Conservation (phyloP, 1,140 invertebrate species). For the Leguminivora glycinivorella region DNA sequence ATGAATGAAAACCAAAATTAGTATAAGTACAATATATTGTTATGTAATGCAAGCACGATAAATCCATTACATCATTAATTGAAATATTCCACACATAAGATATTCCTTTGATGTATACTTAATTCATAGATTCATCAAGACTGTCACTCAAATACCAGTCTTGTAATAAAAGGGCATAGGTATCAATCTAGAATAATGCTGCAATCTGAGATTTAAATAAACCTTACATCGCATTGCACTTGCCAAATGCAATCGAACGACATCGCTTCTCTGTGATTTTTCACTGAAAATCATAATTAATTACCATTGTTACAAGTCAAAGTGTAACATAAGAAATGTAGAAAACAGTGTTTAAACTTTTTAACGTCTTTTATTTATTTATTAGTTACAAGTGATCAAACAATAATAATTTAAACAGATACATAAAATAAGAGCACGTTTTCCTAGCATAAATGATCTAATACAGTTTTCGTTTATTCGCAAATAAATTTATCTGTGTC, state of each 20-base stretch:
- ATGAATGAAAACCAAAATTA: no score
- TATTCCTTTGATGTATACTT: background rate
- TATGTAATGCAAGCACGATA: background rate
- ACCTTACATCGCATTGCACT: background rate
- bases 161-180: background rate
- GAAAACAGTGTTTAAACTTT: background rate
- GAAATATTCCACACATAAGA: background rate
- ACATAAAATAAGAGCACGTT: no score
- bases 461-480: background rate
- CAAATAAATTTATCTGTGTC: background rate
- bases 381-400: no score
- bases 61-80: background rate
- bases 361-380: no score
- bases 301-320: background rate
- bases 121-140: background rate
- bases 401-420: no score
- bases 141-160: background rate
- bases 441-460: background rate
- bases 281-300: background rate
- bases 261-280: background rate
- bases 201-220: conserved; percentile 8
- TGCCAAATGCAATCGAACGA: conserved; percentile 21
- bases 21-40: no score
- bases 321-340: background rate
- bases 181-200: background rate